phyloP scores from a whole-genome alignment of 2,113 vertebrate species.

The Boleophthalmus pectinirostris region DNA sequence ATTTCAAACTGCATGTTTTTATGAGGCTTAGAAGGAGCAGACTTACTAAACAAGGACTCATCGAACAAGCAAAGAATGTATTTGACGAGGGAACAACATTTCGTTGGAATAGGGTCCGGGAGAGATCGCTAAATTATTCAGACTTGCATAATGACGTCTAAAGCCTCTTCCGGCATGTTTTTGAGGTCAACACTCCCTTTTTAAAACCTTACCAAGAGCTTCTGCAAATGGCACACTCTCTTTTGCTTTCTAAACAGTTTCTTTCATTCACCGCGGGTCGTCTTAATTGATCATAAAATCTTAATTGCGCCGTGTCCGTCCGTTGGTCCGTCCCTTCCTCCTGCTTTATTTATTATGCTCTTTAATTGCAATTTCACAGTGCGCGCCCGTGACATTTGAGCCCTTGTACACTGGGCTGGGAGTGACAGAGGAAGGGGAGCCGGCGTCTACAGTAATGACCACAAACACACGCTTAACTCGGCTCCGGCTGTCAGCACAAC shows the following conservation, averaged over 20 bases:
- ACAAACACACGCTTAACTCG: neutral
- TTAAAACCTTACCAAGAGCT: too few species aligned
- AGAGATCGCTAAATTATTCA: too few species aligned
- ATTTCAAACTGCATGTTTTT: too few species aligned
- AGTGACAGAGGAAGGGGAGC: slow-evolving; percentile 53
- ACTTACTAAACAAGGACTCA: too few species aligned
- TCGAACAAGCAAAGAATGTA: too few species aligned
- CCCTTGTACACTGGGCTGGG: slow-evolving; percentile 68
- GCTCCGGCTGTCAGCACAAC: neutral
- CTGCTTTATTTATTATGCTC: slow-evolving; percentile 69
- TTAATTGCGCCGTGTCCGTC: slow-evolving; percentile 64
- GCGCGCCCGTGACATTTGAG: slow-evolving; percentile 77
- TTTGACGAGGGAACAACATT: too few species aligned
- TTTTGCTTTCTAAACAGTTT: slow-evolving; percentile 15
- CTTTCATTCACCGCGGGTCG: slow-evolving; percentile 15
- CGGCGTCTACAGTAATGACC: slow-evolving; percentile 9
- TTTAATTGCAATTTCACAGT: slow-evolving; percentile 80
- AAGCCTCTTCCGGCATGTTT: too few species aligned
- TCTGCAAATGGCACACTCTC: neutral
- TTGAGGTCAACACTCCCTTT: too few species aligned
- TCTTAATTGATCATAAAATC: slow-evolving; percentile 69
- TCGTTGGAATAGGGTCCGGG: too few species aligned
- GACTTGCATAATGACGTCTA: too few species aligned
- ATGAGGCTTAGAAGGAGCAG: too few species aligned
- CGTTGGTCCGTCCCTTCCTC: slow-evolving; percentile 46